Base-by-base conservation (phyloP, 2,888 invertebrate species). In the Anarsia innoxiella region DNA sequence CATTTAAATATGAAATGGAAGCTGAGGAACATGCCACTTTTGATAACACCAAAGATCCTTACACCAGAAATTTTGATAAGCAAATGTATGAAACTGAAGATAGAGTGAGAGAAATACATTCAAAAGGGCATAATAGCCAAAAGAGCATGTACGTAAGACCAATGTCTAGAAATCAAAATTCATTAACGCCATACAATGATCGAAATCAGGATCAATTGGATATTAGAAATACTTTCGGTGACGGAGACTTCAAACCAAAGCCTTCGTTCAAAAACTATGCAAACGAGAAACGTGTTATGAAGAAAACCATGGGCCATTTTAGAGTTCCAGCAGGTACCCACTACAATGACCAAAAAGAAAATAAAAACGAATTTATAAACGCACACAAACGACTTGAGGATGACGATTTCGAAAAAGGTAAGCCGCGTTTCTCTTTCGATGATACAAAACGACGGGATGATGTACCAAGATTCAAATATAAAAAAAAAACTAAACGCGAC, bases 21-120 rank as follows among this genome's bases (percentile, higher is more conserved):
- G 2, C 3, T 12, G 31, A 31, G 5, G 31, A 31, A 2, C 2
- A 6, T 23, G 6, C n/a, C 2, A 5, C 23, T 19, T 31, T n/a
- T 12, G 19, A 19, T 31, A 12, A 12, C n/a, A 11, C 8, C 1
- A 13, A 56, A 27, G 28, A 51, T 9, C 41, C 41, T n/a, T 25
- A 12, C 6, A 19, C 34, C 19, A 31, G 3, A 12, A 6, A 12
- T 1, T 11, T 23, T 9, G 27, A 34, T 11, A 23, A 32, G 12
- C 23, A 23, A 11, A 31, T 35, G 5, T 31, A 13, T 6, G 31
- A 35, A 12, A 14, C 38, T 2, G 38, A 41, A 29, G 35, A 34
- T 12, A 29, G 30, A 12, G 15, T 33, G n/a, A 16, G 19, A 6
- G 23, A 33, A 16, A 11, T 36, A n/a, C 36, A 34, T 33, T 37